A percentile compares a stretch with the other conserved stretches of the same genome.
Evolutionary conservation across 2,113 vertebrate genomes (phyloP).

Genomic region (Semnornis frantzii): DNA sequence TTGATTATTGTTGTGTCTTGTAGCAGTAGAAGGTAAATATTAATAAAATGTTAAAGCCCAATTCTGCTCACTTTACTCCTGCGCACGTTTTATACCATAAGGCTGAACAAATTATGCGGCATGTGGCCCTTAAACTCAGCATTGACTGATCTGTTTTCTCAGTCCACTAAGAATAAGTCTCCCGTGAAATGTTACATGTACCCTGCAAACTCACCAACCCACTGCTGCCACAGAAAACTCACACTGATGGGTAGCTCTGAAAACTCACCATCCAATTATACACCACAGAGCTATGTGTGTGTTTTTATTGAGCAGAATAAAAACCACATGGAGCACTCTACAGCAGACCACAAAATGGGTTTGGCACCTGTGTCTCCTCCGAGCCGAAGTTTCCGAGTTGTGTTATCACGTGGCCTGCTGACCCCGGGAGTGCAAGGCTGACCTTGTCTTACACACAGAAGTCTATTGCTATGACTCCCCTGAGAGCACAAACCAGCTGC

Average conservation of each 20-base stretch:
- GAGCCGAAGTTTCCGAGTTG: constrained; percentile 36
- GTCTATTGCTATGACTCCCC: constrained; percentile 73
- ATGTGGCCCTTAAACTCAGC: constrained; percentile 15
- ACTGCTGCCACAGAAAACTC: constrained; percentile 10
- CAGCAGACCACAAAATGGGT: constrained; percentile 46
- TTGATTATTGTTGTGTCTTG: constrained; percentile 47
- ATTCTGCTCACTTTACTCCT: not conserved
- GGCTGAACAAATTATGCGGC: not conserved
- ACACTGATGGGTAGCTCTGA: constrained; percentile 14
- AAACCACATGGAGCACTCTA: constrained; percentile 49
- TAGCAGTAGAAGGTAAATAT: constrained; percentile 36
- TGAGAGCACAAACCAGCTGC: constrained; percentile 67
- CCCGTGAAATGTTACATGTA: constrained; percentile 67
- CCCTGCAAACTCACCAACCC: not conserved
- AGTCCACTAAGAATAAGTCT: constrained; percentile 78
- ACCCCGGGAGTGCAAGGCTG: constrained; percentile 62
- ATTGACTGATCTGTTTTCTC: constrained; percentile 68
- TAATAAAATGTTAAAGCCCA: constrained; percentile 49
- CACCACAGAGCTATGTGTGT: not conserved
- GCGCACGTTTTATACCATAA: not conserved
- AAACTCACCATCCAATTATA: constrained; percentile 50
- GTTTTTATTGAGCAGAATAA: constrained; percentile 1
- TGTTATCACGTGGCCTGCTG: constrained; percentile 63
- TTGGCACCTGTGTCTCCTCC: constrained; percentile 63
- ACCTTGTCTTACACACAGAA: constrained; percentile 59